A percentile compares a stretch with the other conserved stretches of the same genome.
phyloP scores from a whole-genome alignment of 64 coral and sea anemone genomes.

The Hydrozoanthus tunicans region DNA sequence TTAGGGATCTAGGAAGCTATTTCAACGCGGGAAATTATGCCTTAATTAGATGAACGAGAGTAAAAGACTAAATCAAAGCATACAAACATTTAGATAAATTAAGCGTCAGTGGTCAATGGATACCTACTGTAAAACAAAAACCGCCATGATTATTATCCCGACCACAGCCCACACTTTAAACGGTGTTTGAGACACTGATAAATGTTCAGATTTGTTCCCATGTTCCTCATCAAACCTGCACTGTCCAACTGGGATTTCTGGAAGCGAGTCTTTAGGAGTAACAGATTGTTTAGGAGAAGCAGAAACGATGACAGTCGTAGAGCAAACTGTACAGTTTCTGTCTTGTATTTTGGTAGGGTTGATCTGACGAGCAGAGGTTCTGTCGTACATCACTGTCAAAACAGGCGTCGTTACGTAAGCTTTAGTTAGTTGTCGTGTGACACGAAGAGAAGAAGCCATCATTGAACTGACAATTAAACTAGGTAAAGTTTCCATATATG shows the following conservation, averaged over 20 bases:
- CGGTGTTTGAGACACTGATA: conserved; percentile 28
- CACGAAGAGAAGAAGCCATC: background rate
- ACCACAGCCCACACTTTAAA: conserved; percentile 15
- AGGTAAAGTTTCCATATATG: background rate
- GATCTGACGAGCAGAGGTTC: background rate
- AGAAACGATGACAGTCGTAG: conserved; percentile 3
- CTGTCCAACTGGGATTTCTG: conserved; percentile 28
- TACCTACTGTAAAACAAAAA: conserved; percentile 13
- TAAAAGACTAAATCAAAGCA: background rate
- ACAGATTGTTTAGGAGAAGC: background rate
- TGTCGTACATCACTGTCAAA: background rate
- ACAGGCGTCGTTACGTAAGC: background rate
- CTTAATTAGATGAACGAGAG: too few relatives aligned
- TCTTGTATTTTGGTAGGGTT: background rate
- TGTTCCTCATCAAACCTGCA: conserved; percentile 22
- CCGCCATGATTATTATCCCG: background rate
- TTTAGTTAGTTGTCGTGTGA: background rate
- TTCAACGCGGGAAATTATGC: too few relatives aligned
- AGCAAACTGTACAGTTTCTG: background rate
- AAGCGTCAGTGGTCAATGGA: background rate
- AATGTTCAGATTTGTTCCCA: conserved; percentile 2
- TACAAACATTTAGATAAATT: background rate
- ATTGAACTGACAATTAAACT: background rate
- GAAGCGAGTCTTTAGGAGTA: background rate
- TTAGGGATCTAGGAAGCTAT: too few relatives aligned